phyloP scores from a whole-genome alignment of 2,797 vertebrate genomes.

The Acanthurus tractus region DNA sequence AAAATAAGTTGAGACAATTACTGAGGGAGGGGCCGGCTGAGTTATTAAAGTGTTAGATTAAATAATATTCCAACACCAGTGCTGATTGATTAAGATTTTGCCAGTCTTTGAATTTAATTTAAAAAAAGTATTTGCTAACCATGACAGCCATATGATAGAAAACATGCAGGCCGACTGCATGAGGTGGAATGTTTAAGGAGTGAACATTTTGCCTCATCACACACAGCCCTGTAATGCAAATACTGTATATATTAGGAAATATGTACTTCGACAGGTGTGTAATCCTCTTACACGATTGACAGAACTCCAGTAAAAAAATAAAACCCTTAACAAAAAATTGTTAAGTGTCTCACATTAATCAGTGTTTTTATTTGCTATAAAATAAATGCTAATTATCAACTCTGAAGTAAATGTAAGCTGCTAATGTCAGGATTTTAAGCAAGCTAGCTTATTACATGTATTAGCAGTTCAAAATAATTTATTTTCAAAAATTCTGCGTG shows the following conservation, averaged over 20 bases:
- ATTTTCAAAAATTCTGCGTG: no score
- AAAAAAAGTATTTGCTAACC: constrained; percentile 32
- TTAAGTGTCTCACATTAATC: no score
- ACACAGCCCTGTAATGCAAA: not conserved
- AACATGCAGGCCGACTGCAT: not conserved
- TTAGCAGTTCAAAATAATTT: no score
- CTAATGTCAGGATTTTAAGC: no score
- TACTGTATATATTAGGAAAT: no score
- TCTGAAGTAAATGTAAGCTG: no score
- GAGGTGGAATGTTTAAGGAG: not conserved
- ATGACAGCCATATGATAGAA: constrained; percentile 18
- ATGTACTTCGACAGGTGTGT: not conserved
- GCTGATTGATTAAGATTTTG: constrained; percentile 8
- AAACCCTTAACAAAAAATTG: no score
- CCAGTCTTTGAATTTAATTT: constrained; percentile 26
- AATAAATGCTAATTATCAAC: no score
- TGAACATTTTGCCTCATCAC: not conserved
- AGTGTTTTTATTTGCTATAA: no score
- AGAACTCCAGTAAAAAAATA: no score
- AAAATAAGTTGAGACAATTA: constrained; percentile 24
- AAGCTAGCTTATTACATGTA: no score
- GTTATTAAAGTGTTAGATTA: not conserved
- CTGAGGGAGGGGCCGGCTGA: not conserved
- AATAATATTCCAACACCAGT: not conserved
- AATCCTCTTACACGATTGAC: not conserved